Conservation (phyloP, 2,113 vertebrate genomes). For the Pluvianellus socialis region DNA sequence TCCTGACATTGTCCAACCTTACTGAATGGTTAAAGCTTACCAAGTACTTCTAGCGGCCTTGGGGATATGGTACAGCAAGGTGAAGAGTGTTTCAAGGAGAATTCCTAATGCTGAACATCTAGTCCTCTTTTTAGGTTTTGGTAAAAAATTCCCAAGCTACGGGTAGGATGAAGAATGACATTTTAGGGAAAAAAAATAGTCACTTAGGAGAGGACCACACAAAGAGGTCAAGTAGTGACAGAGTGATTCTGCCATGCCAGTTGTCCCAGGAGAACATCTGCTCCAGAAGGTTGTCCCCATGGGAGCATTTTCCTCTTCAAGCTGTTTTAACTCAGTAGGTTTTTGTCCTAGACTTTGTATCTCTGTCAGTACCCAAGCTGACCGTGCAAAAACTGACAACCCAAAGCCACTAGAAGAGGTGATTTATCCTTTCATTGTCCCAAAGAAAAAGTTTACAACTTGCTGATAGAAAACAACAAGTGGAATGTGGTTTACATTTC, state of each 20-base stretch:
- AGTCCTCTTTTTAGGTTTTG: background rate
- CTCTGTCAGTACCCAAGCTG: background rate
- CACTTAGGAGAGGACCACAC: background rate
- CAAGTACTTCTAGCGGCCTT: background rate
- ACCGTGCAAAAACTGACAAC: background rate
- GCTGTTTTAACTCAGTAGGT: background rate
- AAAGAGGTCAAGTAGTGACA: background rate
- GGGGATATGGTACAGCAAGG: background rate
- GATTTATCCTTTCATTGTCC: background rate
- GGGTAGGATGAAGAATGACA: background rate
- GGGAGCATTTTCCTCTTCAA: background rate
- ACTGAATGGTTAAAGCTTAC: background rate
- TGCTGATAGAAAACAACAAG: background rate
- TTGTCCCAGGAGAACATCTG: background rate
- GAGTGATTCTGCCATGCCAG: background rate
- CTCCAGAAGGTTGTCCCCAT: background rate
- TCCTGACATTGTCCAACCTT: background rate
- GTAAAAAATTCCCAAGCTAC: background rate
- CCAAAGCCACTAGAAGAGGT: background rate
- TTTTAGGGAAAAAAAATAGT: background rate
- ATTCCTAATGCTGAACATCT: background rate
- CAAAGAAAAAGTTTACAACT: background rate
- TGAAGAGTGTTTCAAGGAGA: background rate
- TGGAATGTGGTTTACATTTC: background rate
- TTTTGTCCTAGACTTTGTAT: background rate